Base-by-base conservation (phyloP, 2,797 vertebrate species). In the Natrix natrix region DNA sequence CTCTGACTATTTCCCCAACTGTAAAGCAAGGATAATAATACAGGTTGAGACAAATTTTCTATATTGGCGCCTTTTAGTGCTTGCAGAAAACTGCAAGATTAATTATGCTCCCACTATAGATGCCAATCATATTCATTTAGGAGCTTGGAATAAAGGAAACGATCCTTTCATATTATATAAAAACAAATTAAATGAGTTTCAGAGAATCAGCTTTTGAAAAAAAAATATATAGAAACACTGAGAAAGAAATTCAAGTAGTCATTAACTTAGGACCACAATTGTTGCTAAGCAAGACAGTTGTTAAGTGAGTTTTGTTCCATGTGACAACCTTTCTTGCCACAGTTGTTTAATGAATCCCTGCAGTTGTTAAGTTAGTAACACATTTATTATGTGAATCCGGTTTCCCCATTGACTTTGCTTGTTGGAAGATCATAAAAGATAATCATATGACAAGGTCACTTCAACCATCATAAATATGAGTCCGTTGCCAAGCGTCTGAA, bases 1-100 rank as follows among this genome's bases (percentile, higher is more conserved):
- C 96, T 97, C 96, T 97, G 96, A 94, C 94, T 95, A 96, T 93
- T 96, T 97, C 95, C 96, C 96, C 96, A 97, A 95, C 97, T 97
- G 96, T 97, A 97, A 97, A 97, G 91, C 93, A 96, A 93, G 93
- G 96, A 95, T 96, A 91, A 78, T 94, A 90, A 22, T 92, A 32
- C 16, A 96, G 90, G 63, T 2, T 3, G 16, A 86, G 63, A 95
- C 87, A 92, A n/a, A 96, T 96, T 94, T 83, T 94, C 43, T 78
- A 66, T 89, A 89, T 74, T 92, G 88, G 5, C 90, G 57, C 13
- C 59, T 91, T 91, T 93, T 26, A 90, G 17, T 92, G 63, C 89
- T 20, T 24, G 63, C 91, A 91, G 37, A 55, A 8, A 20, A 8
- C 0, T 1, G 1, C 0, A 26, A 93, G 17, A 26, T 90, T 1